These are phyloP conservation scores for Cremastobaeus sp. DNA, from an alignment of 2,888 invertebrate genomes.

Conservation along the genomic window DNA sequence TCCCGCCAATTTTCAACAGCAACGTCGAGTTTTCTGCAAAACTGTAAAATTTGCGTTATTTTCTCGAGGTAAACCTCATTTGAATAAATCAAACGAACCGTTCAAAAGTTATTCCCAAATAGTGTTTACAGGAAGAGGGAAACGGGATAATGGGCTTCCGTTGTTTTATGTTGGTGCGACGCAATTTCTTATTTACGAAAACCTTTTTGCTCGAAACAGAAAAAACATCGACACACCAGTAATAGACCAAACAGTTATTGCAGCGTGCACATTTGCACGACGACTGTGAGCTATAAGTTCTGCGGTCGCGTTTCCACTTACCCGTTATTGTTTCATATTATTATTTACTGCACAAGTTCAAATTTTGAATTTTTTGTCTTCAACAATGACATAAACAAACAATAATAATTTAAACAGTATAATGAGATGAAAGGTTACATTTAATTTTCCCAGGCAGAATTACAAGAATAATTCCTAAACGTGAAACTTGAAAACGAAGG, in stretches of 20 bases:
- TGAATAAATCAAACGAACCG: no score
- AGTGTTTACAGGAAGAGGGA: background rate
- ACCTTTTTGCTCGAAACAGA: conserved; percentile 45
- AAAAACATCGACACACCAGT: conserved; percentile 41
- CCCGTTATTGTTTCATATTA: conserved; percentile 35
- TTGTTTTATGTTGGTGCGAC: conserved; percentile 17
- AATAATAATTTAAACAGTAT: no score
- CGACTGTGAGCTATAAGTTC: conserved; percentile 32
- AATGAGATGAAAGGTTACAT: no score
- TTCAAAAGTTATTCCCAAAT: conserved; percentile 4
- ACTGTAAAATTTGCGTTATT: no score
- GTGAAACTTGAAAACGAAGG: conserved; percentile 3
- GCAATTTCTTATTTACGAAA: conserved; percentile 44
- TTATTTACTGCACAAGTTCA: conserved; percentile 19
- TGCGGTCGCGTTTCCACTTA: conserved; percentile 16
- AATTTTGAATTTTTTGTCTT: no score
- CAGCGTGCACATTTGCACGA: conserved; percentile 41
- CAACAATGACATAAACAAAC: no score
- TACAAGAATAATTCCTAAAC: no score
- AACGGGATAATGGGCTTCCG: conserved; percentile 18
- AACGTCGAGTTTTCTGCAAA: no score
- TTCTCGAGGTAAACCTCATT: no score
- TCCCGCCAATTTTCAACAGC: no score
- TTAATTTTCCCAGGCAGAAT: no score
- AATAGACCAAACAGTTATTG: conserved; percentile 53